These are phyloP conservation scores for Dicranocentrus wangi DNA, from an alignment of 2,888 invertebrate genomes.

Conservation along the genomic window DNA sequence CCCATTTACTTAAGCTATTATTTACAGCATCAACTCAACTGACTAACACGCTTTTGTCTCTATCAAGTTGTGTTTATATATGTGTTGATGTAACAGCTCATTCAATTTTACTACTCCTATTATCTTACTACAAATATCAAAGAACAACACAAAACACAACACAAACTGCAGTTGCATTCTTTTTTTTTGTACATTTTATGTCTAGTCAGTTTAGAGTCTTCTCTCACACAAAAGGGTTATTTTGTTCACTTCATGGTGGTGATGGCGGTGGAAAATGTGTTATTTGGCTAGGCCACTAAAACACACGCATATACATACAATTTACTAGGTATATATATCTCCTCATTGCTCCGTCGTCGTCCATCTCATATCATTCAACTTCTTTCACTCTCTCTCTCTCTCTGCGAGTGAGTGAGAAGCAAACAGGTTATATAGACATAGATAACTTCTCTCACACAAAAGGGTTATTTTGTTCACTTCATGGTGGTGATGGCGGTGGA, in stretches of 20 bases:
- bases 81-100: conserved; percentile 43
- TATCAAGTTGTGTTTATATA: background rate
- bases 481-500: conserved; percentile 14
- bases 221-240: background rate
- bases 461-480: too few species aligned
- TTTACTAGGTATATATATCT: too few species aligned
- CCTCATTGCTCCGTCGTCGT: background rate
- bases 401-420: conserved; percentile 11
- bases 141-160: background rate
- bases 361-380: conserved; percentile 28
- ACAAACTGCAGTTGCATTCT: background rate
- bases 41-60: background rate
- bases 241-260: conserved; percentile 6
- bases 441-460: background rate
- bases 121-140: conserved; percentile 33
- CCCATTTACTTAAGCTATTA: conserved; percentile 36
- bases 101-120: conserved; percentile 43
- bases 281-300: conserved; percentile 27
- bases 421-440: conserved; percentile 58
- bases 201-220: too few species aligned
- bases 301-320: too few species aligned
- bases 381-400: background rate
- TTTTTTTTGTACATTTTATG: too few species aligned
- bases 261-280: conserved; percentile 21
- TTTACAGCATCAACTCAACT: conserved; percentile 23